Conservation (phyloP, 2,888 invertebrate genomes). For the Pyrgus malvae region DNA sequence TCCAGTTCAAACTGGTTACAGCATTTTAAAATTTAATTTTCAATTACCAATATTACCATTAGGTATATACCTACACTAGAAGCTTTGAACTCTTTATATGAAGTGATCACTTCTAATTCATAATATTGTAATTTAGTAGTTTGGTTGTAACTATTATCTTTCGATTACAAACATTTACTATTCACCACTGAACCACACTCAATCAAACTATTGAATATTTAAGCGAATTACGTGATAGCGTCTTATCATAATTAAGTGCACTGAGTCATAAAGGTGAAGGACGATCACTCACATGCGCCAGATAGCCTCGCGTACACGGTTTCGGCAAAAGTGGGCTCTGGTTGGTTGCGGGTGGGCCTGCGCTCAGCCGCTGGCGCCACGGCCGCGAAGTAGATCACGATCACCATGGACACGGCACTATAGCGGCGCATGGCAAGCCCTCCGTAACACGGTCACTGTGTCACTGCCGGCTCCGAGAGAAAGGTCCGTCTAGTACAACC, state of each 20-base stretch:
- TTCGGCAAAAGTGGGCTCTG: constrained; percentile 66
- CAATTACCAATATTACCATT: too few species aligned
- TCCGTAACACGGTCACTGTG: constrained; percentile 73
- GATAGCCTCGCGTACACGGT: constrained; percentile 67
- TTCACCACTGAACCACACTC: too few species aligned
- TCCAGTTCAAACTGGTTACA: too few species aligned
- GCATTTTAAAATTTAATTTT: too few species aligned
- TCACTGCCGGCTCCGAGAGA: constrained; percentile 71
- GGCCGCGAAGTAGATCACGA: constrained; percentile 42
- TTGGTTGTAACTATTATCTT: too few species aligned
- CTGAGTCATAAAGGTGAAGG: constrained; percentile 32
- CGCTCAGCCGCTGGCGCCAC: constrained; percentile 38
- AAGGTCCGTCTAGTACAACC: constrained; percentile 56
- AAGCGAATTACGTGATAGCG: neutral
- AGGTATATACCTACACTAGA: too few species aligned
- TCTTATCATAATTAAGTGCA: constrained; percentile 23
- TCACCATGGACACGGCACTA: constrained; percentile 47
- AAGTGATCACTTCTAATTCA: too few species aligned
- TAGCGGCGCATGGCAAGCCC: constrained; percentile 66
- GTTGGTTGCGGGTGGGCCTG: constrained; percentile 33
- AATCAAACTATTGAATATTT: too few species aligned
- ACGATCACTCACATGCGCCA: constrained; percentile 67
- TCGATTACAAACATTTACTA: too few species aligned
- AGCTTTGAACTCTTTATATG: too few species aligned
- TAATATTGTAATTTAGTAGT: too few species aligned